Evolutionary conservation across 2,888 invertebrate genomes (phyloP), one percentile per base, ranked within the genome.

Genomic region (Coleophora deauratella): DNA sequence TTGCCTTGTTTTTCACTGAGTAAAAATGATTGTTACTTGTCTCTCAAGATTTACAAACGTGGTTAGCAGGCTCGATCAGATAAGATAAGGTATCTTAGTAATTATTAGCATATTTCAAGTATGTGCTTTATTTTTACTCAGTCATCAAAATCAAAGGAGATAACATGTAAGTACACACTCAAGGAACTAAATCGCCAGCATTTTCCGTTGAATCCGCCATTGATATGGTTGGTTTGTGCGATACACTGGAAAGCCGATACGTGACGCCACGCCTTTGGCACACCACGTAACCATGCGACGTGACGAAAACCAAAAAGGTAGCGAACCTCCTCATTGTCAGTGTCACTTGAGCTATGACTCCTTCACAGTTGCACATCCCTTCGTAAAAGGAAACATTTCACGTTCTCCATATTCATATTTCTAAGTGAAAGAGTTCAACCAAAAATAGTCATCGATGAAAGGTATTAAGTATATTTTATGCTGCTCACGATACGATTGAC

Each of bases 301-400:
- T 81, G 79, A 79, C 69, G 58, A 50, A 47, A 55, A 59, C 63
- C 71, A 67, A 70, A 77, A 76, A 69, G 62, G 72, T 75, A 67
- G 62, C 64, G 52, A 49, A 52, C 52, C 54, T 60, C 57, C 67
- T 75, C 76, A 77, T 75, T 78, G 78, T 69, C 77, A 78, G 71
- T 80, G 80, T 73, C 77, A 72, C 57, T 69, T 71, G 71, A 66
- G 65, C 73, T 75, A 75, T 72, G 76, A 71, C 72, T 70, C 69
- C 65, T 79, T 73, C 74, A 82, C 80, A 73, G 82, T 80, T 79
- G 79, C 66, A 55, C 64, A 67, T 57, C 58, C 56, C 57, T 60
- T 53, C 65, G 63, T 51, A 66, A 72, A 60, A 73, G 58, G 72
- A 78, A 45, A 45, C 50, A 56, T 61, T 55, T 78, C 72, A 72